Base-by-base conservation (phyloP, 2,888 invertebrate species). In the Adelphocoris suturalis region DNA sequence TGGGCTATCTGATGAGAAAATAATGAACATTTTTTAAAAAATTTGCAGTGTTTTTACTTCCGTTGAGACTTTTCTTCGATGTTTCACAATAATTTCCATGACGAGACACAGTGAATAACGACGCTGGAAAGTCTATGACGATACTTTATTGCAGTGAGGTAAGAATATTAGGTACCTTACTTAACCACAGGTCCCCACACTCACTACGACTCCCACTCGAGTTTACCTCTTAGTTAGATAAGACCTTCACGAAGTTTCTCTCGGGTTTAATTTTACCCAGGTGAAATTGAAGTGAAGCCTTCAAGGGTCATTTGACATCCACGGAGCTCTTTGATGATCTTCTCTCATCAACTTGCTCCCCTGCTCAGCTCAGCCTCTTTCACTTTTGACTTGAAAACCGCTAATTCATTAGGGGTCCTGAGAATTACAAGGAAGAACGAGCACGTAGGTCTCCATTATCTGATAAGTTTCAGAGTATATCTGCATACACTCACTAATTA, bases 231-330 rank as follows among this genome's bases (percentile, higher is more conserved):
- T 57, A 57, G 57, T 57, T 57, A 57, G 57, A 1, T 37, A 37
- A 37, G 37, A 52, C 61, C 61, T 68, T 23, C 68, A n/a, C 19
- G 68, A 68, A 68, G 23, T 68, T 27, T 19, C 68, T 68, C 68
- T 13, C 19, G 68, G 27, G 68, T 13, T 68, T 27, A 68, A 68
- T 68, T 68, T 68, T 27, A 23, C 9, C 68, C 19, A 11, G 12
- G 68, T 27, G 68, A 27, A 68, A 68, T 68, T 68, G 68, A 68
- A 68, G 68, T 68, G 68, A 27, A 68, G 27, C 68, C 68, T 68
- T 68, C 68, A 68, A 68, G 68, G 68, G 68, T 23, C 68, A 68
- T 68, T 68, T 68, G 68, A 68, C 19, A 68, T 68, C 23, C 68
- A 23, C 27, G 23, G 23, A 23, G 68, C 68, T 23, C 68, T 68